Evolutionary conservation across 2,888 invertebrate genomes (phyloP), one percentile per base, ranked within the genome.

Genomic region (Plemyria rubiginata): DNA sequence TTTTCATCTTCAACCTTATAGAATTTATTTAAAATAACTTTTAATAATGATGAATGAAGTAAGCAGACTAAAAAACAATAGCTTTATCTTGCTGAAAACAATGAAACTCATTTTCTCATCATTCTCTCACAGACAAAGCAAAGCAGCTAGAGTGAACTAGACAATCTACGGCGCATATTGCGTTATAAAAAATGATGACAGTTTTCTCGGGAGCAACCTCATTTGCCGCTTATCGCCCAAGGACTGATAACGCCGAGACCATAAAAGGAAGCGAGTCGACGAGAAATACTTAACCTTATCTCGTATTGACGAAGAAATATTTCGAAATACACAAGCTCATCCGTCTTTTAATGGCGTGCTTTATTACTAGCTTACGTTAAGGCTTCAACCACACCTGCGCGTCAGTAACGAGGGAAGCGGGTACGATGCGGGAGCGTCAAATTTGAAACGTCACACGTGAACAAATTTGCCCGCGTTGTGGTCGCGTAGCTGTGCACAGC

Each of bases 121-220:
- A 67, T 71, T 69, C 69, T 62, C 66, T 66, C 60, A 71, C 75
- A 81, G 75, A 82, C 80, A 81, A 81, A 79, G 79, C 77, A 76
- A 79, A 81, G 78, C 79, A 77, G 74, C 69, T 71, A 70, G 71
- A 76, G 76, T 73, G 75, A 75, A 75, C 79, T 73, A 75, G 75
- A 76, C 78, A 79, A 84, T 85, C 85, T 85, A 84, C 81, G 82
- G 81, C 72, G 81, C 84, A 84, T 85, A 85, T 86, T 85, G 82
- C 83, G 84, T 81, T 85, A 80, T 87, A 86, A 87, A 86, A 86
- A 85, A 85, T 85, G 82, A 86, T 82, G 79, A 82, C 81, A 81
- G 82, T 81, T 83, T 84, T 76, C 81, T 78, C 76, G 77, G 76
- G 77, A 78, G 82, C 80, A 76, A 71, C 67, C 83, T 85, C 85